A percentile compares a stretch with the other conserved stretches of the same genome.
Evolutionary conservation across 1,140 invertebrate species (phyloP).

Genomic region (Lasioglossum baleicum): DNA sequence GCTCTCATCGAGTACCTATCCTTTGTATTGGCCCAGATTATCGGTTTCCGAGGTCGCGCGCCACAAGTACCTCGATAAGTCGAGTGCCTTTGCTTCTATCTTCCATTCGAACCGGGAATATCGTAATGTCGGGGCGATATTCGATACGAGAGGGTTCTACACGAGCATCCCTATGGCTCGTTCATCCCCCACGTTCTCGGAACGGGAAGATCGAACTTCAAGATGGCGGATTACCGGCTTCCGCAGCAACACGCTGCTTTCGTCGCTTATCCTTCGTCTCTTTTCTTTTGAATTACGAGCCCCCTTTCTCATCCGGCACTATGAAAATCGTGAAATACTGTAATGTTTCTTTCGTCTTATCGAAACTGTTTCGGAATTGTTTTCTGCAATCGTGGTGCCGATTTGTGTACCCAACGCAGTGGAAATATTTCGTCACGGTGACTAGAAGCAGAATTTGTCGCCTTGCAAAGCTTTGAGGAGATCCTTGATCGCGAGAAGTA

Average conservation of each 20-base stretch:
- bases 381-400: no score
- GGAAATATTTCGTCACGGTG: no score
- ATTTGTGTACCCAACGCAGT: no score
- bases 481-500: conserved; percentile 6
- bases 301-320: not conserved
- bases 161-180: not conserved
- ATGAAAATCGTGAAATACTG: no score
- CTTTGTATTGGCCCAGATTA: not conserved
- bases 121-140: not conserved
- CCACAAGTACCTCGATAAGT: not conserved
- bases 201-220: not conserved
- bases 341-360: no score
- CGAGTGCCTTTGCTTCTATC: not conserved
- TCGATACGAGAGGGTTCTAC: not conserved
- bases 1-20: not conserved
- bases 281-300: not conserved
- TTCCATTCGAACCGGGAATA: conserved; percentile 1
- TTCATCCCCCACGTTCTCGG: not conserved
- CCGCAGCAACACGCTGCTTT: not conserved
- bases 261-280: not conserved
- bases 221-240: not conserved
- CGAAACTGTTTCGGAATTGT: no score
- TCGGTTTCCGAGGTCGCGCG: not conserved
- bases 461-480: no score
- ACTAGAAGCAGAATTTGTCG: no score